Evolutionary conservation across 2,113 vertebrate genomes (phyloP), one percentile per base, ranked within the genome.

Genomic region (Pteronura brasiliensis): DNA sequence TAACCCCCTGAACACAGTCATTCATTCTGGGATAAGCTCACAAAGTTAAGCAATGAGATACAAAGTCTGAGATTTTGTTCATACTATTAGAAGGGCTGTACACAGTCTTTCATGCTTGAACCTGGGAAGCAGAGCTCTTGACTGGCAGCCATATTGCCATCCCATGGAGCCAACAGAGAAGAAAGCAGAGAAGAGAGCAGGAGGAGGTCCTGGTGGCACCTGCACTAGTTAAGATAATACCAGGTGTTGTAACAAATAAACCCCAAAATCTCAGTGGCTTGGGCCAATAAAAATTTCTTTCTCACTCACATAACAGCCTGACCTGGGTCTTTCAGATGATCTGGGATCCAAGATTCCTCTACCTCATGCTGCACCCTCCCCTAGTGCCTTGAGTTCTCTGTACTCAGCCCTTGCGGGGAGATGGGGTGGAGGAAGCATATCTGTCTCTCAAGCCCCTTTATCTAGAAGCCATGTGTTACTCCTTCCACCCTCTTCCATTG

Each of bases 21-120:
- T 36, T 42, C 42, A 21, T 65, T 36, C 65, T 42, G 34, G 67
- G 49, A 74, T 3, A 34, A 93, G 13, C 23, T 77, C 59, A 61
- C 34, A 76, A 23, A 23, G 42, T 25, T 20, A 42, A 90, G 47
- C 59, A 25, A 72, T 2, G 39, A 25, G 44, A 34, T 23, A 42
- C 15, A 39, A 72, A 23, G 4, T 4, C 86, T 44, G 42, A 83
- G 87, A 67, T 31, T 74, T 20, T 12, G 10, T n/a, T 31, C 31
- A 67, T 4, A 57, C 39, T 6, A 0, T 8, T 11, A 21, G 44
- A 23, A 65, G n/a, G 23, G 1, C 7, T 11, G 36, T 0, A 20
- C 4, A 4, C 13, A 4, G 3, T 52, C 44, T 31, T 47, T 63
- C 10, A 44, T 31, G n/a, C n/a, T 57, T 13, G 34, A 71, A 57